These are phyloP conservation scores for Gymnocheta viridis DNA, from an alignment of 2,888 invertebrate genomes.

Conservation along the genomic window DNA sequence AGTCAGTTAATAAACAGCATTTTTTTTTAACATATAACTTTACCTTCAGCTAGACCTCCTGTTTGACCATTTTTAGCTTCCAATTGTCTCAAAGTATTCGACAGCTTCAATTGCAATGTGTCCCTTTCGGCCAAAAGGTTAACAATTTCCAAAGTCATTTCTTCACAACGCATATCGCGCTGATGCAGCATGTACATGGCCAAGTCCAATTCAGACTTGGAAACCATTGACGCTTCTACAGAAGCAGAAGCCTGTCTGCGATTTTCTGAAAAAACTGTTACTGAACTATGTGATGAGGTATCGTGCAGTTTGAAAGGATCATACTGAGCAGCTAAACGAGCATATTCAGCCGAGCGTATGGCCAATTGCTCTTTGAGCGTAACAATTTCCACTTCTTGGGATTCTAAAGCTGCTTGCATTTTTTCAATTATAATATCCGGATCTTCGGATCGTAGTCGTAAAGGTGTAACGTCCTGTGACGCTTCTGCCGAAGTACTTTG, in stretches of 20 bases:
- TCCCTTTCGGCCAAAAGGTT: conserved; percentile 93
- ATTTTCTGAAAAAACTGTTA: conserved; percentile 49
- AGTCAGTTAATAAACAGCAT: neutral
- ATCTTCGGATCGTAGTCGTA: conserved; percentile 71
- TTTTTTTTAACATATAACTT: neutral
- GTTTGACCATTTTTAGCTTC: conserved; percentile 83
- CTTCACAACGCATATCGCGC: conserved; percentile 92
- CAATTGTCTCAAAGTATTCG: conserved; percentile 89
- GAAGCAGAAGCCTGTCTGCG: conserved; percentile 27
- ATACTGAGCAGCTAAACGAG: conserved; percentile 82
- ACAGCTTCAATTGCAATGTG: conserved; percentile 90
- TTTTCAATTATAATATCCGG: conserved; percentile 77
- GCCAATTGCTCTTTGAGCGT: conserved; percentile 87
- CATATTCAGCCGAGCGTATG: conserved; percentile 85
- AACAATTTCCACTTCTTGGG: conserved; percentile 88
- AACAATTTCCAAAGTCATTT: conserved; percentile 91
- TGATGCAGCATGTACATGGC: conserved; percentile 93
- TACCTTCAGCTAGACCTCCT: conserved; percentile 47
- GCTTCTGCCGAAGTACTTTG: conserved; percentile 69
- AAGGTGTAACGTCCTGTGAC: conserved; percentile 71
- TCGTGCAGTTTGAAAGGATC: conserved; percentile 81
- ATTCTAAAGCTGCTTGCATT: conserved; percentile 85
- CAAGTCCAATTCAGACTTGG: conserved; percentile 88
- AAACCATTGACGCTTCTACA: conserved; percentile 73
- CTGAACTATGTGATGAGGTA: conserved; percentile 74